phyloP scores from a whole-genome alignment of 2,888 invertebrate genomes.

The Mellilla xanthometata region DNA sequence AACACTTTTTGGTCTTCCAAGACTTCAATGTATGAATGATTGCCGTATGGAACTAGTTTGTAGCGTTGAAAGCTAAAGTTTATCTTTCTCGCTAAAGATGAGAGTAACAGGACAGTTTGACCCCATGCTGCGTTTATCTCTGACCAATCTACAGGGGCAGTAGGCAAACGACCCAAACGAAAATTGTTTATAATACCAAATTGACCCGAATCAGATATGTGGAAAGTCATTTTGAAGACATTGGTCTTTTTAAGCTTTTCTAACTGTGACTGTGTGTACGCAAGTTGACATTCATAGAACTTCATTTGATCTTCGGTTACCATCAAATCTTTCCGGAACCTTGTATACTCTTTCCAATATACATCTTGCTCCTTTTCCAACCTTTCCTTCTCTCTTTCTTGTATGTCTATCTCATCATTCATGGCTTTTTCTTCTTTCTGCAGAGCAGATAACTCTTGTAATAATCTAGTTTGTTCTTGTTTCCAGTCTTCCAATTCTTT shows the following conservation, averaged over 20 bases:
- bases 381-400: slow-evolving; percentile 87
- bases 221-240: slow-evolving; percentile 98
- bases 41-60: slow-evolving; percentile 96
- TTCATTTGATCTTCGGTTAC: slow-evolving; percentile 91
- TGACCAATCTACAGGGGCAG: slow-evolving; percentile 97
- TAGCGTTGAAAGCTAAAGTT: slow-evolving; percentile 94
- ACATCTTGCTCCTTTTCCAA: slow-evolving; percentile 90
- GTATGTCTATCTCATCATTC: slow-evolving; percentile 85
- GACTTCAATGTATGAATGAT: slow-evolving; percentile 97
- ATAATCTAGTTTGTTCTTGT: slow-evolving; percentile 88
- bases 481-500: slow-evolving; percentile 91
- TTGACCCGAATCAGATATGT: slow-evolving; percentile 98
- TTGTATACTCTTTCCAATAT: slow-evolving; percentile 95
- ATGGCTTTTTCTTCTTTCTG: slow-evolving; percentile 90
- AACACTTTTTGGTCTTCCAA: slow-evolving; percentile 89
- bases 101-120: slow-evolving; percentile 95
- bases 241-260: slow-evolving; percentile 96
- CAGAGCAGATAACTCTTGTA: slow-evolving; percentile 88
- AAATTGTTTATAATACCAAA: slow-evolving; percentile 99
- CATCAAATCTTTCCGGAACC: slow-evolving; percentile 92
- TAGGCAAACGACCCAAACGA: slow-evolving; percentile 95
- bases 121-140: slow-evolving; percentile 99
- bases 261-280: slow-evolving; percentile 92
- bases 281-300: slow-evolving; percentile 90
- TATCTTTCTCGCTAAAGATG: slow-evolving; percentile 95